Conservation (phyloP, 1,140 invertebrate species). For the Drosophila albomicans region DNA sequence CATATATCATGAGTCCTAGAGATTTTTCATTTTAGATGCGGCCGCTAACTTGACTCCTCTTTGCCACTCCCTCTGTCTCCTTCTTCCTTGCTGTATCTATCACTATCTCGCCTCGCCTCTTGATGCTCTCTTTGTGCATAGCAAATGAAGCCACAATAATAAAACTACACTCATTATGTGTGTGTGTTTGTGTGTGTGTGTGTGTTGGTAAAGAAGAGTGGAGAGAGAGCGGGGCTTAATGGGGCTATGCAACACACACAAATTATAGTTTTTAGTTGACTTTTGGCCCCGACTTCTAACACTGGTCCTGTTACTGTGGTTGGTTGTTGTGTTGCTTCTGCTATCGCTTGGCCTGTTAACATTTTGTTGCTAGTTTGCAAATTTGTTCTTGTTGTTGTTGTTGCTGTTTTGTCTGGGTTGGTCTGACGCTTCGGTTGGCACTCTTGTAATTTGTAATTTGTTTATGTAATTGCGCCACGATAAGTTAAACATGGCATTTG, state of each 20-base stretch:
- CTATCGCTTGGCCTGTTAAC: conserved; percentile 67
- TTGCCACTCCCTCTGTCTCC: background rate
- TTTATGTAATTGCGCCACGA: conserved; percentile 55
- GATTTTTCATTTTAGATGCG: conserved; percentile 81
- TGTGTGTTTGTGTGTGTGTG: conserved; percentile 30
- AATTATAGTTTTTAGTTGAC: conserved; percentile 77
- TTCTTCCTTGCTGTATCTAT: conserved; percentile 1
- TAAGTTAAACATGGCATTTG: conserved; percentile 28
- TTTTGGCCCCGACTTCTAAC: conserved; percentile 18
- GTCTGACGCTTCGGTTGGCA: conserved; percentile 17
- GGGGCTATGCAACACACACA: conserved; percentile 58
- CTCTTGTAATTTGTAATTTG: conserved; percentile 70
- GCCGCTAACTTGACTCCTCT: conserved; percentile 53
- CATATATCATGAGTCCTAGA: conserved; percentile 47
- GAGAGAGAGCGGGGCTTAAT: background rate
- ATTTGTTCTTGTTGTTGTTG: conserved; percentile 52
- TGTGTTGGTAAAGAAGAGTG: conserved; percentile 13
- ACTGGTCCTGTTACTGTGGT: conserved; percentile 6
- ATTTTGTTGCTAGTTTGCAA: conserved; percentile 50
- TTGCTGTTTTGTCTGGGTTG: background rate
- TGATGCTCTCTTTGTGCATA: conserved; percentile 62
- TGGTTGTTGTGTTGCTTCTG: conserved; percentile 34
- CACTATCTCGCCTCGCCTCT: background rate
- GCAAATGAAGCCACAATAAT: conserved; percentile 82
- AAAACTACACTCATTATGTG: conserved; percentile 55